These are phyloP conservation scores for Agonopterix heracliana DNA, from an alignment of 2,888 invertebrate genomes.

Conservation along the genomic window DNA sequence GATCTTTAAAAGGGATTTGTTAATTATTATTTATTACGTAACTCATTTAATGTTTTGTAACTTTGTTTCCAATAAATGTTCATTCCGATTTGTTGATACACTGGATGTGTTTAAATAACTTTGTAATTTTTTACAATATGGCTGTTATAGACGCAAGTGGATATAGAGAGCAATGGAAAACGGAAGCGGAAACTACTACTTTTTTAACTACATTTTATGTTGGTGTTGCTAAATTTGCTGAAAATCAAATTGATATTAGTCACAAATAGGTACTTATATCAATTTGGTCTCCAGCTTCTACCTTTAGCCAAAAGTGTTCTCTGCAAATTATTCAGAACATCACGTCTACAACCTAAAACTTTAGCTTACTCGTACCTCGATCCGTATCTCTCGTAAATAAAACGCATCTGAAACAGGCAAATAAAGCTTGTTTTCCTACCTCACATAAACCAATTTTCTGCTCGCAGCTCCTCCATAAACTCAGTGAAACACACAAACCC, in stretches of 20 bases:
- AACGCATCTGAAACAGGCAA: conserved; percentile 1
- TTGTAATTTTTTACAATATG: too few relatives aligned
- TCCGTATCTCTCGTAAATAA: background rate
- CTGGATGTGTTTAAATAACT: too few relatives aligned
- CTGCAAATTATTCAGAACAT: background rate
- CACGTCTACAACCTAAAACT: background rate
- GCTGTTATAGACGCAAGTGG: too few relatives aligned
- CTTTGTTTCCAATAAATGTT: too few relatives aligned
- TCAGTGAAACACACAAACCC: conserved; percentile 27
- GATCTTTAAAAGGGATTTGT: too few relatives aligned
- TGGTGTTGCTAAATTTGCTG: background rate
- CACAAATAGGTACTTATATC: background rate
- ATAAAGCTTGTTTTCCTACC: conserved; percentile 18
- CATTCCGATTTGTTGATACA: too few relatives aligned
- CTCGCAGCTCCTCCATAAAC: conserved; percentile 17
- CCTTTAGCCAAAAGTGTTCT: background rate
- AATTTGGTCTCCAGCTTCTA: background rate
- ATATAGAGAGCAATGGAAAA: too few relatives aligned
- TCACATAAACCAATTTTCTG: conserved; percentile 31
- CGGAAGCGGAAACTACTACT: too few relatives aligned
- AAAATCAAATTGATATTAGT: background rate
- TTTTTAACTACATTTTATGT: too few relatives aligned
- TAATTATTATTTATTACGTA: too few relatives aligned
- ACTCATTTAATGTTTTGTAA: too few relatives aligned
- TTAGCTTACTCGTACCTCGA: background rate